Evolutionary conservation across 2,113 vertebrate species (phyloP).

Genomic region (Cololabis saira): DNA sequence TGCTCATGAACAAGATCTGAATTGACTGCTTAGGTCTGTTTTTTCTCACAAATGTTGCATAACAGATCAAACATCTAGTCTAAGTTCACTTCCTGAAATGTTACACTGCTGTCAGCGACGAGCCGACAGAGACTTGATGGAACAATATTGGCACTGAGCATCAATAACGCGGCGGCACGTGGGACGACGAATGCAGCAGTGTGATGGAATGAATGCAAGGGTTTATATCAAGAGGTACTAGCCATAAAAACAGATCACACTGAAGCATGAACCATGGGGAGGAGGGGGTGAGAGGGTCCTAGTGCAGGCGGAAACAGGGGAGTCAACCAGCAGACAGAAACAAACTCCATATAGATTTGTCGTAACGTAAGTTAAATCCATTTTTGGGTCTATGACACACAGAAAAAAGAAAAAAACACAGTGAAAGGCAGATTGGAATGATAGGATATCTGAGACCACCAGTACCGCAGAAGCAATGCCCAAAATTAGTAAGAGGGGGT

Average conservation of each 20-base stretch:
- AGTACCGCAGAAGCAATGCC: slow-evolving; percentile 49
- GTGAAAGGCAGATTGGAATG: slow-evolving; percentile 29
- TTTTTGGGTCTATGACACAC: slow-evolving; percentile 38
- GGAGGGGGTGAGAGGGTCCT: neutral
- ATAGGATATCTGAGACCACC: slow-evolving; percentile 50
- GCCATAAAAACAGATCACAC: slow-evolving; percentile 15
- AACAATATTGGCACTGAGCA: slow-evolving; percentile 16
- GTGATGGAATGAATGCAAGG: slow-evolving; percentile 9
- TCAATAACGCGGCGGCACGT: neutral
- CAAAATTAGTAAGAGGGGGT: slow-evolving; percentile 61
- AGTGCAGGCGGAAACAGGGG: neutral
- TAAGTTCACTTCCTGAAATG: neutral
- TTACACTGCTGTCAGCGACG: neutral
- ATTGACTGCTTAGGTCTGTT: neutral
- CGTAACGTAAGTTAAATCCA: slow-evolving; percentile 51
- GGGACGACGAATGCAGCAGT: neutral
- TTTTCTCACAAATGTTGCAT: slow-evolving; percentile 2
- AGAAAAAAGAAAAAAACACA: slow-evolving; percentile 18
- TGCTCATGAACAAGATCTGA: neutral
- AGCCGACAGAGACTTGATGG: slow-evolving; percentile 16
- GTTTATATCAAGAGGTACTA: slow-evolving; percentile 19
- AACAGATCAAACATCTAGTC: slow-evolving; percentile 5
- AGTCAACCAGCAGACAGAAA: slow-evolving; percentile 2
- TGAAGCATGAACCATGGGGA: neutral
- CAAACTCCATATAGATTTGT: slow-evolving; percentile 14